phyloP scores from a whole-genome alignment of 1,140 invertebrate species.

The Atta cephalotes region DNA sequence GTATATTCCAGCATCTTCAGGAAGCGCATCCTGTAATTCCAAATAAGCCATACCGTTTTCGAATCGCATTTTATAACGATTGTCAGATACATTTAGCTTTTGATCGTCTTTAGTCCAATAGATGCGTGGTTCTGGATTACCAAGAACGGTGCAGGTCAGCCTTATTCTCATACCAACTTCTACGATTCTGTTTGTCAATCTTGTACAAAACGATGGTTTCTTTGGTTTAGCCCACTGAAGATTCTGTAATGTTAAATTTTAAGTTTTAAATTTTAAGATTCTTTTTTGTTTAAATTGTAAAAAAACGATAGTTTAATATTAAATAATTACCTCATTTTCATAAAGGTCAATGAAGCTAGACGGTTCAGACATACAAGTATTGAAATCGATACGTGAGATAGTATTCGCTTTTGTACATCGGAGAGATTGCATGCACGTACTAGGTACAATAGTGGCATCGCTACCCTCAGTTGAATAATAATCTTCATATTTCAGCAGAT shows the following conservation, averaged over 20 bases:
- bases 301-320: not conserved
- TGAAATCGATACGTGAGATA: conserved; percentile 18
- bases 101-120: conserved; percentile 94
- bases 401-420: conserved; percentile 41
- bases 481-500: conserved; percentile 70
- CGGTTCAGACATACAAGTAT: conserved; percentile 20
- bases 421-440: not conserved
- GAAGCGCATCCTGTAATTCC: conserved; percentile 89
- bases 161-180: conserved; percentile 91
- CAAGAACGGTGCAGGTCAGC: conserved; percentile 94
- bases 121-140: conserved; percentile 92
- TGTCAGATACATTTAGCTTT: conserved; percentile 85
- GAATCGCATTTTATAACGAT: conserved; percentile 87
- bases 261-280: not conserved
- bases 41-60: conserved; percentile 91
- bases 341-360: conserved; percentile 4
- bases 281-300: not conserved
- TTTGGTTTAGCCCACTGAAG: conserved; percentile 81
- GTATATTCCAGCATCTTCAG: conserved; percentile 91
- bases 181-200: conserved; percentile 91
- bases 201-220: conserved; percentile 94
- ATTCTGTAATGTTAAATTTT: conserved; percentile 67
- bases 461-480: conserved; percentile 70
- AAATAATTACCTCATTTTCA: conserved; percentile 57
- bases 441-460: conserved; percentile 58